Percentiles rank a stretch among this genome's conserved stretches.
These are phyloP conservation scores for Macrotis lagotis DNA, from an alignment of 2,113 vertebrate species.

Conservation along the genomic window DNA sequence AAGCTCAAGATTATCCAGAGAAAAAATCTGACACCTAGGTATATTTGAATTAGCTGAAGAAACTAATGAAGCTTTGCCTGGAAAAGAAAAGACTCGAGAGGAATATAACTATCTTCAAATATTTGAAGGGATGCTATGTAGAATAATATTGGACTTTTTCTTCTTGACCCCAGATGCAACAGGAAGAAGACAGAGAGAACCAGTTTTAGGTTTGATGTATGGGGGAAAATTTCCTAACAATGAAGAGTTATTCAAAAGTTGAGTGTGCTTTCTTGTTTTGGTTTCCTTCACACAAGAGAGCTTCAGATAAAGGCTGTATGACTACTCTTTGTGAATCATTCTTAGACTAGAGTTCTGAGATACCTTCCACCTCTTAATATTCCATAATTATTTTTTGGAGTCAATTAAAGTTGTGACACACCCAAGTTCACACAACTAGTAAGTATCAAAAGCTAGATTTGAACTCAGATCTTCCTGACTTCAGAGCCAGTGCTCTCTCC, in stretches of 20 bases:
- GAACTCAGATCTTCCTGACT: too few relatives aligned
- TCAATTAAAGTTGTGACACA: too few relatives aligned
- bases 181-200: background rate
- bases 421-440: too few relatives aligned
- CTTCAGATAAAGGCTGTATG: background rate
- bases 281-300: background rate
- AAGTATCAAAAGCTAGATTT: too few relatives aligned
- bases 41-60: background rate
- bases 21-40: background rate
- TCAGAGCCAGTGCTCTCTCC: too few relatives aligned
- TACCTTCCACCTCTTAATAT: background rate
- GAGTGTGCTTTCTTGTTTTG: background rate
- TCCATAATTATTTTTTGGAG: background rate
- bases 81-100: background rate
- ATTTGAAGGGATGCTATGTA: background rate
- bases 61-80: background rate
- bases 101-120: background rate
- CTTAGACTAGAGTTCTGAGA: background rate
- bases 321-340: too few relatives aligned
- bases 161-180: background rate
- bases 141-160: background rate
- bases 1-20: background rate
- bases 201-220: background rate
- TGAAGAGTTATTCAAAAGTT: background rate
- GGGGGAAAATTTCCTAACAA: background rate